Evolutionary conservation across 92 coral and sea anemone genomes (phyloP), one percentile per base, ranked within the genome.

Genomic region (Scolanthus callimorphus): DNA sequence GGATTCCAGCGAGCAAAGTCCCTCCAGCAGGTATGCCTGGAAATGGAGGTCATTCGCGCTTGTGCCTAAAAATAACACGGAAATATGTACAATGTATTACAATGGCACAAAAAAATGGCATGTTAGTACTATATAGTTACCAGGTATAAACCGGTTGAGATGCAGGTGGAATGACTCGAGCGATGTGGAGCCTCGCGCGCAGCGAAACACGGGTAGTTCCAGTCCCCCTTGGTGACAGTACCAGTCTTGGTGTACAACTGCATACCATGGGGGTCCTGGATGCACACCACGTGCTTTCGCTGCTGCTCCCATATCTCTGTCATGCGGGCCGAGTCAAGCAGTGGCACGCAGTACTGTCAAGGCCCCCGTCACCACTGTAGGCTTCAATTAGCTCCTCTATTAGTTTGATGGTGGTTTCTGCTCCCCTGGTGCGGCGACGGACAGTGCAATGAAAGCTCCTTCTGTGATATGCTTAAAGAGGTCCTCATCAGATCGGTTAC

Each of bases 131-230:
- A 31, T 55, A 19, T 55, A 55, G 41, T 55, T 22, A 39, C 78
- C 90, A 1, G 86, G 91, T 1, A 85, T 74, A 46, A 85, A 78
- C 0, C 77, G 19, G 19, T 47, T 57, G 1, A 85, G 22, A 50
- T 85, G 83, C 1, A 79, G 62, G 22, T 85, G 86, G 52, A 85
- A 85, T 0, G 75, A 56, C 41, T 85, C 91, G 60, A 79, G 60
- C 11, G 80, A 79, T 2, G 83, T 79, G 0, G 80, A 85, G 0
- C 89, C 80, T 29, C 72, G 54, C 1, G 89, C 69, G 30, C 80
- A 82, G 21, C 62, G 27, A 80, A 70, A 66, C 13, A 77, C 45
- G 0, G 80, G 85, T 26, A 76, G 64, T 19, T 49, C 39, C n/a
- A 62, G 15, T 0, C 67, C 81, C 76, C 88, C 51, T 73, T 80